A percentile compares a stretch with the other conserved stretches of the same genome.
Evolutionary conservation across 2,888 invertebrate species (phyloP).

Genomic region (Parochlus steinenii): DNA sequence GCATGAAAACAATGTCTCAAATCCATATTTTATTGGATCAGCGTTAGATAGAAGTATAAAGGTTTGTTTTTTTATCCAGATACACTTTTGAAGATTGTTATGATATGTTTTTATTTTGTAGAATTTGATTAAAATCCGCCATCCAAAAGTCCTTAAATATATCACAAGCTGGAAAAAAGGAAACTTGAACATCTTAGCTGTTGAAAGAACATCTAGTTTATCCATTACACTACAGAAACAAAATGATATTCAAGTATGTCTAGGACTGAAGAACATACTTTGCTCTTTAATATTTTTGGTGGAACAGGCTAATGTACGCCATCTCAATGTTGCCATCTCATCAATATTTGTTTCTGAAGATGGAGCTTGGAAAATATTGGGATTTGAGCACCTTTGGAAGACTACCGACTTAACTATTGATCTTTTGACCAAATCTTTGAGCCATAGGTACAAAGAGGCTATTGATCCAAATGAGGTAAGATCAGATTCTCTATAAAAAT

Average conservation of each 20-base stretch:
- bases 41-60: too few species aligned
- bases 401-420: conserved; percentile 46
- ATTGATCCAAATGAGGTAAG: conserved; percentile 52
- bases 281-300: conserved; percentile 71
- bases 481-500: too few species aligned
- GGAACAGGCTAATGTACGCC: conserved; percentile 60
- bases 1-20: too few species aligned
- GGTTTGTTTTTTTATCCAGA: too few species aligned
- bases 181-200: too few species aligned
- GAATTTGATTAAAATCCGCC: too few species aligned
- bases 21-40: too few species aligned
- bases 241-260: conserved; percentile 64
- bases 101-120: too few species aligned
- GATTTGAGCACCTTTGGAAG: conserved; percentile 62
- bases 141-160: too few species aligned
- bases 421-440: conserved; percentile 48
- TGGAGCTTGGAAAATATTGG: conserved; percentile 77
- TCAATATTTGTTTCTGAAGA: conserved; percentile 69
- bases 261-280: conserved; percentile 65
- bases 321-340: conserved; percentile 66
- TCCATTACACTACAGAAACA: conserved; percentile 45
- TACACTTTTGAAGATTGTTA: too few species aligned
- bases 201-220: too few species aligned
- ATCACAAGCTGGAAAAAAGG: too few species aligned
- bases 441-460: conserved; percentile 52